Conservation (phyloP, 2,113 vertebrate species). For the Callorhinus ursinus region DNA sequence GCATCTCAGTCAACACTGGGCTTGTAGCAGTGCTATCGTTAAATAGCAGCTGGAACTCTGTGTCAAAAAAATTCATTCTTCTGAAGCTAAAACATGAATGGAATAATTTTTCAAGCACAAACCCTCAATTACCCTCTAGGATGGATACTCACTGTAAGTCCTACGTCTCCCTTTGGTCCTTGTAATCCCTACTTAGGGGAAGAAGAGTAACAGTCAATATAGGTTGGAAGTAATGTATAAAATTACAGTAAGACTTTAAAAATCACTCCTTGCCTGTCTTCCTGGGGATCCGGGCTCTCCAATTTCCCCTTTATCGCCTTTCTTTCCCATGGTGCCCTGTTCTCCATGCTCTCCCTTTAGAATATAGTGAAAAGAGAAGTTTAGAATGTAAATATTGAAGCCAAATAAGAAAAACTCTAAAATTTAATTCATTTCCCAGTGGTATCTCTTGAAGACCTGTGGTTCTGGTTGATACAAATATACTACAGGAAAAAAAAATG, state of each 20-base stretch:
- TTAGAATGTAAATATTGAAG: not conserved
- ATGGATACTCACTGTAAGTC: slow-evolving; percentile 90
- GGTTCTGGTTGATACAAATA: not conserved
- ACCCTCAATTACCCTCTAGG: not conserved
- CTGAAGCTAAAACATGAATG: not conserved
- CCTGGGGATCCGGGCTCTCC: slow-evolving; percentile 89
- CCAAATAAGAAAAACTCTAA: not conserved
- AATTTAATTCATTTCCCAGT: not conserved
- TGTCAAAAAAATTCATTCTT: not conserved
- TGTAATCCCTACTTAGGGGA: slow-evolving; percentile 84
- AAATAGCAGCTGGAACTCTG: not conserved
- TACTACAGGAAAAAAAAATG: not conserved
- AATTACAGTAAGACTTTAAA: slow-evolving; percentile 32
- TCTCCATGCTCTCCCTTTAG: slow-evolving; percentile 89
- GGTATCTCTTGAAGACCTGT: not conserved
- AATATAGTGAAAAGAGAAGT: not conserved
- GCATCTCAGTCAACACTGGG: not conserved
- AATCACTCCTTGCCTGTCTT: slow-evolving; percentile 82
- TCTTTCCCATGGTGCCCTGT: slow-evolving; percentile 87
- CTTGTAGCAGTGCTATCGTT: not conserved
- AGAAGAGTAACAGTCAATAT: slow-evolving; percentile 58
- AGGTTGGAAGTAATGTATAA: not conserved
- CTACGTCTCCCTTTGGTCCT: slow-evolving; percentile 90
- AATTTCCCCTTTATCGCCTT: slow-evolving; percentile 90
- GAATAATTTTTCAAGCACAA: not conserved